Evolutionary conservation across 2,888 invertebrate species (phyloP), one percentile per base, ranked within the genome.

Genomic region (Noctua janthe): DNA sequence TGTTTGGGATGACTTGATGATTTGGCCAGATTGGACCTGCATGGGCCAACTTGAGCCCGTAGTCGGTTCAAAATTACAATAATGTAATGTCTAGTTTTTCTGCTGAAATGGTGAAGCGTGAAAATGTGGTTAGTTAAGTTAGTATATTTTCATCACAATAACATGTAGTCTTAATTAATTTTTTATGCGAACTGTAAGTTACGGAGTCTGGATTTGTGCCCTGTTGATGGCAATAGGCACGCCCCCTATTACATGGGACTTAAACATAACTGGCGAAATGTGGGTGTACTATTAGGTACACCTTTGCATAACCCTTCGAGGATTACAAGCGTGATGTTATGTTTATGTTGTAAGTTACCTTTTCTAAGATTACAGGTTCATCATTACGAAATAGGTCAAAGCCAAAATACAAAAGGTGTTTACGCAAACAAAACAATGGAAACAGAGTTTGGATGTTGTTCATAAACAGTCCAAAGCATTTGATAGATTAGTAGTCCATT

Each of bases 401-500:
- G 15, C n/a, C 72, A 5, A 81, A 81, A 69, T 20, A 72, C 62
- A 62, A 49, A 62, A 75, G 51, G 69, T 82, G 64, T 78, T 75
- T 70, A 78, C 10, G 54, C 29, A 75, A 80, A 66, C 78, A 78
- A 66, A 74, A 75, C 78, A 73, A 70, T 69, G 71, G 54, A 69
- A 62, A 69, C 73, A 56, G 35, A 56, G 20, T 47, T 54, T 54
- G n/a, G 59, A 51, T 76, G 76, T 66, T 73, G 66, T 67, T 47
- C 15, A 69, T 73, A 75, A 64, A 84, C 73, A 70, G n/a, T 64
- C 29, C 56, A 47, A 62, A 74, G 23, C 35, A 62, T 70, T 82
- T 64, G 49, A 86, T 85, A 83, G 74, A 84, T 84, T 72, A 67
- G 66, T 74, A 79, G 67, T 76, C 76, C 64, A 80, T 71, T 77